Evolutionary conservation across 92 coral and sea anemone species (phyloP), one percentile per base, ranked within the genome.

Genomic region (Parazoanthus darwini): DNA sequence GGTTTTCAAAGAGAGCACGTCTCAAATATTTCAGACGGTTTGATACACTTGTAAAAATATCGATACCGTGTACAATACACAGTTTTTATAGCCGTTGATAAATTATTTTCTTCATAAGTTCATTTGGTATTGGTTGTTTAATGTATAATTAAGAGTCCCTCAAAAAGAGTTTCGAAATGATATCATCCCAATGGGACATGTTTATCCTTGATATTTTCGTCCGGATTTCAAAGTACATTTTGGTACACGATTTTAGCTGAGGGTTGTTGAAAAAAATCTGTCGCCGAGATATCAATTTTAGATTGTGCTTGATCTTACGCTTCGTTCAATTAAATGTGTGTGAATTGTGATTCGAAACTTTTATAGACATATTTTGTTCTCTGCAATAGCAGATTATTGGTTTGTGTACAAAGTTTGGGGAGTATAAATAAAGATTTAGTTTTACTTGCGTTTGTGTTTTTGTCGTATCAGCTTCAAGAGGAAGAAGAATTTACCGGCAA

Each of bases 351-450:
- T 82, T 82, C 37, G 63, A n/a, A 82, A 67, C 39, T 51, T 82
- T 68, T n/a, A 73, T 71, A 46, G 16, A 44, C 43, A 70, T 84
- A 70, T 84, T 84, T 71, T 37, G 59, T 6, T 36, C 42, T 48
- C 79, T 70, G 87, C 79, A 46, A 84, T 16, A 84, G 78, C 87
- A 84, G 87, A 46, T 84, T 84, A 84, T 84, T 50, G 39, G 26
- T 26, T 84, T 84, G 87, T 84, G 87, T 71, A 70, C 79, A 84
- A 37, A 76, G 80, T 44, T 76, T 48, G 67, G 78, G 78, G 66
- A 43, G 15, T 84, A 74, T 71, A 84, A 84, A 84, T 84, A 84
- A 84, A 84, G 78, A 81, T 81, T 72, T 18, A 72, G 39, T 84
- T 71, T 46, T 35, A 71, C 79, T 84, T 84, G 42, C n/a, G 33